A percentile compares a stretch with the other conserved stretches of the same genome.
Conservation (phyloP, 2,888 invertebrate genomes). For the Acanthosoma haemorrhoidale region DNA sequence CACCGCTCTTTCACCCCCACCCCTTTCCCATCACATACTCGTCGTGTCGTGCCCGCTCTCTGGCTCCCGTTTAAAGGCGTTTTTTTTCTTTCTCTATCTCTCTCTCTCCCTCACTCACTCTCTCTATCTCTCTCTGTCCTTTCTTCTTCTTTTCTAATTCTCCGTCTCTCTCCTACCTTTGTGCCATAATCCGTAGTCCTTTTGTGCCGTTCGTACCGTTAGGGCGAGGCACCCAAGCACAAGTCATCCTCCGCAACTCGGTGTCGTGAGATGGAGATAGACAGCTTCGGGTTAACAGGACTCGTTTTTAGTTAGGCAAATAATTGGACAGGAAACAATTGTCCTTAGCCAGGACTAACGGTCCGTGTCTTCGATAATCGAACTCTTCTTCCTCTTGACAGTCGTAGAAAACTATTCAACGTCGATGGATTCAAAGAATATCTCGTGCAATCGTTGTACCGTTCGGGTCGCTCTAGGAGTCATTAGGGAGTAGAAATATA, state of each 20-base stretch:
- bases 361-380: not conserved
- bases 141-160: constrained; percentile 1
- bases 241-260: constrained; percentile 5
- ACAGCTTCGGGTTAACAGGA: not conserved
- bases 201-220: constrained; percentile 15
- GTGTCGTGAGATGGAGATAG: constrained; percentile 4
- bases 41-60: not conserved
- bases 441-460: too few relatives aligned
- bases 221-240: not conserved
- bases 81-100: constrained; percentile 4
- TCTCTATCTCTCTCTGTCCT: too few relatives aligned
- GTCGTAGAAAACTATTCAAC: too few relatives aligned
- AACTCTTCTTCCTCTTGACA: not conserved
- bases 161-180: constrained; percentile 10
- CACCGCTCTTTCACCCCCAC: constrained; percentile 17
- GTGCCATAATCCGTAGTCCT: constrained; percentile 22
- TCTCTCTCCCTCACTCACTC: not conserved
- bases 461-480: too few relatives aligned
- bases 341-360: not conserved
- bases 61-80: constrained; percentile 23
- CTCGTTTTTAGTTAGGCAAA: constrained; percentile 12
- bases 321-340: constrained; percentile 11
- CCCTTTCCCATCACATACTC: not conserved
- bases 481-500: too few relatives aligned
- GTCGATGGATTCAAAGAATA: too few relatives aligned